Percentiles rank a stretch among this genome's conserved stretches.
phyloP scores from a whole-genome alignment of 2,113 vertebrate genomes.

The Taurulus bubalis region DNA sequence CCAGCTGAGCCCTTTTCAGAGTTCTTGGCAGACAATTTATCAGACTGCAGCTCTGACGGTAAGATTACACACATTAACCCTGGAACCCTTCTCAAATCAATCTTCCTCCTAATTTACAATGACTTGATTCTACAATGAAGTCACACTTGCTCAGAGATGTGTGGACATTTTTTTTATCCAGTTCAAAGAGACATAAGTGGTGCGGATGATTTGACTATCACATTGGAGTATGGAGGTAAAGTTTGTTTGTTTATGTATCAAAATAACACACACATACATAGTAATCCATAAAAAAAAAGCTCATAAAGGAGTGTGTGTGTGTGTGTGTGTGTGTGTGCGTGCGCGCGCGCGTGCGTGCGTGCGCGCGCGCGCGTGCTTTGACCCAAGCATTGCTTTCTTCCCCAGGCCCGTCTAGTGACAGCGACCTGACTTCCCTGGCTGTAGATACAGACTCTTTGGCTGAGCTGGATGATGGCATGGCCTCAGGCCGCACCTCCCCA shows the following conservation, averaged over 20 bases:
- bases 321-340: not conserved
- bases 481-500: slow-evolving; percentile 93
- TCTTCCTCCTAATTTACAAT: not conserved
- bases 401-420: slow-evolving; percentile 91
- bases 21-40: slow-evolving; percentile 88
- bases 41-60: slow-evolving; percentile 96
- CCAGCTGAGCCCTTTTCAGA: slow-evolving; percentile 90
- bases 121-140: not conserved
- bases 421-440: slow-evolving; percentile 89
- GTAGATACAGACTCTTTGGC: slow-evolving; percentile 91
- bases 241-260: slow-evolving; percentile 1
- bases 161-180: slow-evolving; percentile 69
- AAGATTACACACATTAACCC: not conserved
- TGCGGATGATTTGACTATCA: slow-evolving; percentile 87
- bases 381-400: not conserved
- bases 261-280: not conserved
- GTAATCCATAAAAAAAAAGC: not conserved
- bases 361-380: too few species aligned
- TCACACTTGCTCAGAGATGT: slow-evolving; percentile 12
- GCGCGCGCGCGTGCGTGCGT: too few species aligned
- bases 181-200: slow-evolving; percentile 88
- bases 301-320: not conserved
- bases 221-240: slow-evolving; percentile 90
- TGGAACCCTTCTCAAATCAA: not conserved
- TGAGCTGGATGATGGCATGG: slow-evolving; percentile 96